phyloP scores from a whole-genome alignment of 1,140 invertebrate species.

The Tetramorium parvispinum region DNA sequence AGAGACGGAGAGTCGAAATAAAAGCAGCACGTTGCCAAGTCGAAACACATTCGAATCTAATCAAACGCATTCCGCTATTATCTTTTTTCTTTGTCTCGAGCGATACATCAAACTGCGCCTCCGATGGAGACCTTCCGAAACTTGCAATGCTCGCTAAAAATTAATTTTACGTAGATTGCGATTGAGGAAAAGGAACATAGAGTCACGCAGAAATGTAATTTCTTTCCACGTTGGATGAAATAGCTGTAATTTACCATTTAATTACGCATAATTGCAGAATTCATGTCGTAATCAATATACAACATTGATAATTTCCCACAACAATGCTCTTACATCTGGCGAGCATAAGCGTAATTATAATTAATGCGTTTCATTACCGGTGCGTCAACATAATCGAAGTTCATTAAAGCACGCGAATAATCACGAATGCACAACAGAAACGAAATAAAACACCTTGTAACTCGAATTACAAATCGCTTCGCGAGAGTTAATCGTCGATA shows the following conservation, averaged over 20 bases:
- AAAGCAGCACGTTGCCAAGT: conserved; percentile 25
- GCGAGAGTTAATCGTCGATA: conserved; percentile 57
- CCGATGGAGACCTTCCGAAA: neutral
- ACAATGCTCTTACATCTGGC: conserved; percentile 13
- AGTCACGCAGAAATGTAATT: neutral
- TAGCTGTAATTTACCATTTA: conserved; percentile 12
- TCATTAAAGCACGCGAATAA: conserved; percentile 42
- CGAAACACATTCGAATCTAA: conserved; percentile 33
- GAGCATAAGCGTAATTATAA: conserved; percentile 49
- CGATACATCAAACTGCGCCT: neutral
- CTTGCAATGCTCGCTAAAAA: neutral
- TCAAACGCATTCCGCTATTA: conserved; percentile 2
- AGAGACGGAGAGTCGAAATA: conserved; percentile 4
- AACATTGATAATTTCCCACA: conserved; percentile 16
- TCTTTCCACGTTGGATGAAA: conserved; percentile 10
- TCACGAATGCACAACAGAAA: neutral
- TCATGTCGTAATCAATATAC: conserved; percentile 30
- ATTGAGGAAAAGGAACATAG: neutral
- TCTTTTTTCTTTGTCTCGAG: neutral
- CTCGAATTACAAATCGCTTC: conserved; percentile 61
- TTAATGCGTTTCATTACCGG: conserved; percentile 47
- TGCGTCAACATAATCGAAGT: conserved; percentile 49
- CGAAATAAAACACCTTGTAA: conserved; percentile 42
- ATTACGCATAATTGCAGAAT: conserved; percentile 31
- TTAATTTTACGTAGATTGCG: neutral